Evolutionary conservation across 2,888 invertebrate species (phyloP), one percentile per base, ranked within the genome.

Genomic region (Clunio marinus): DNA sequence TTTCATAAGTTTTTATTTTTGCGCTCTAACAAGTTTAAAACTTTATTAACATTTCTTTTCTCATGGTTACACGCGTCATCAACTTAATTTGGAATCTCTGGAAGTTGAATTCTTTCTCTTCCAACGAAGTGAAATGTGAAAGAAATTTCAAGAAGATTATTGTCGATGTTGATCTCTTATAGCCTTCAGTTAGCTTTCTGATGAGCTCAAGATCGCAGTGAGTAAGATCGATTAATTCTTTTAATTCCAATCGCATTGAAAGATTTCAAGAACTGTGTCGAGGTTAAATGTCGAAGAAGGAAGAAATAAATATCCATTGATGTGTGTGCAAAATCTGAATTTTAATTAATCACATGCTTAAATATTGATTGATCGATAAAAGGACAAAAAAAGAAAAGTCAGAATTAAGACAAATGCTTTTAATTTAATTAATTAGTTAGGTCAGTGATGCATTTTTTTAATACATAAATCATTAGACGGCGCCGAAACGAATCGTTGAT

Each of bases 131-230:
- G 35, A 55, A n/a, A n/a, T n/a, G n/a, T n/a, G 32, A 13, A 46
- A 32, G 15, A 45, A 63, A 25, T 41, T 32, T 22, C 27, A 66
- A 35, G 55, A 66, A 27, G 45, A 65, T 66, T 45, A 2, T 13
- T 41, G n/a, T 41, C 4, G 41, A 41, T 41, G n/a, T 41, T 41
- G 37, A 22, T 51, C n/a, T n/a, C n/a, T 32, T 20, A 22, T 32
- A 55, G 66, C 66, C 55, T 66, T 66, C 66, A 66, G 66, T 66
- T 27, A 66, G 46, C 32, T 55, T 66, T 66, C 66, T 66, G 66
- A 35, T 66, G 51, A 55, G 51, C 55, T 66, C 66, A 66, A 66
- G 66, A 66, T 66, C 66, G 24, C 63, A 63, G 45, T 17, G 24
- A 27, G 22, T 27, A 55, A 55, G 59, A 59, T 51, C 28, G 46